A percentile compares a stretch with the other conserved stretches of the same genome.
These are phyloP conservation scores for Coracias cyanogaster DNA, from an alignment of 2,797 vertebrate species.

Conservation along the genomic window DNA sequence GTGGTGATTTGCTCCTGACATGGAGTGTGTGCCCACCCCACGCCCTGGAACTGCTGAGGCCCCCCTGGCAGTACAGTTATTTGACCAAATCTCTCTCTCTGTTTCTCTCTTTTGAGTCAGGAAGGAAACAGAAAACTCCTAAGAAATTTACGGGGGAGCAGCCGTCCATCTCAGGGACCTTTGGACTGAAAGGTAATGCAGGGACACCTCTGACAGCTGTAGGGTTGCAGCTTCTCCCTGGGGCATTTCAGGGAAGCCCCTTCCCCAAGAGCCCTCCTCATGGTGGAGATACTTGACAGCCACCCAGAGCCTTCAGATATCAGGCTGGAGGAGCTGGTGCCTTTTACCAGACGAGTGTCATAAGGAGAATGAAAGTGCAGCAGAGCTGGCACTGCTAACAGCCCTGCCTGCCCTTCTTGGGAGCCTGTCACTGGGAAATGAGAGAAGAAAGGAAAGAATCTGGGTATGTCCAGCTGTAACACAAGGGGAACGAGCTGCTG, in stretches of 20 bases:
- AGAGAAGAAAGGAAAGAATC: not conserved
- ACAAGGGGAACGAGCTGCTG: not conserved
- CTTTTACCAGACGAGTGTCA: not conserved
- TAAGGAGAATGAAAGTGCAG: not conserved
- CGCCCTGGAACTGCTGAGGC: not conserved
- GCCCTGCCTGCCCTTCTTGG: not conserved
- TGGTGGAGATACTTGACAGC: not conserved
- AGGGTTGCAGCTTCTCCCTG: not conserved
- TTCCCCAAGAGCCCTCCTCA: not conserved
- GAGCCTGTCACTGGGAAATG: not conserved
- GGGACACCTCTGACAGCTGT: not conserved
- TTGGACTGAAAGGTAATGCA: constrained; percentile 92
- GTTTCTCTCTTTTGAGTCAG: constrained; percentile 88
- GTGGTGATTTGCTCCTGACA: not conserved
- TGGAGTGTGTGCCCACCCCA: not conserved
- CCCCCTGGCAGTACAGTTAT: constrained; percentile 44
- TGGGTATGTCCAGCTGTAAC: not conserved
- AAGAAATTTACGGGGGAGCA: constrained; percentile 99
- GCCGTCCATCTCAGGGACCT: constrained; percentile 96
- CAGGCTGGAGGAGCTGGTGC: not conserved
- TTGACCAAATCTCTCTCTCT: constrained; percentile 82
- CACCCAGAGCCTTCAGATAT: rapidly evolving
- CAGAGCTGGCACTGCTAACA: not conserved
- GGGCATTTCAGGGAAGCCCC: not conserved
- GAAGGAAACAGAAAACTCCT: constrained; percentile 99